Base-by-base conservation (phyloP, 2,797 vertebrate genomes). In the Steatocranus sp. region DNA sequence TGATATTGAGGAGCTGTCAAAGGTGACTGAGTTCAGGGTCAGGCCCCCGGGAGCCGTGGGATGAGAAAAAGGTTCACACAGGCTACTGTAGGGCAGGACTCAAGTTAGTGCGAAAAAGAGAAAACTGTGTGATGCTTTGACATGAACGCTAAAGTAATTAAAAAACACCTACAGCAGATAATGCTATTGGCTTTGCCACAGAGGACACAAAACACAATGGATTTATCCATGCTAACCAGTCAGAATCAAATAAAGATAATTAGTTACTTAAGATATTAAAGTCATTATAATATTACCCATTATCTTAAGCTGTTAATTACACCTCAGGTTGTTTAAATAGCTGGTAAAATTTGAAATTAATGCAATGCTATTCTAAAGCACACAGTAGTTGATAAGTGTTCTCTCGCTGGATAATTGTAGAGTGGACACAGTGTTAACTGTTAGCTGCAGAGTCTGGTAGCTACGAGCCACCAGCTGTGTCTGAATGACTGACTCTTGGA, bases 1-100 rank as follows among this genome's bases (percentile, higher is more conserved):
- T 97, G 95, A 88, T 97, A 97, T 96, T 97, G 97, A 97, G 97
- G 97, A 97, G 95, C 96, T 97, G 96, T 97, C 93, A 94, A 95
- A 95, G 96, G 96, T 97, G 96, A 95, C 89, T 88, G 94, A 94
- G 94, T 94, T 96, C 96, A 95, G 95, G 95, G 95, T 94, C 91
- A 89, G 82, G 94, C 91, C 93, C 94, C 93, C 66, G 74, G 91
- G 88, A 94, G 91, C 87, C 91, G 86, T 91, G 93, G 93, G 95
- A 95, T 95, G 91, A 91, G 87, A 89, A 93, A 87, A 89, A 91
- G 93, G 94, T 94, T 91, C 92, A 88, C 83, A 88, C 82, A 79
- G 83, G 32, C 84, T 77, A 91, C 86, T 75, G 78, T 80, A 81
- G 82, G 82, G 79, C 77, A 79, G 36, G 75, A 85, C 36, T 63